Percentiles rank a stretch among this genome's conserved stretches.
Conservation (phyloP, 2,113 vertebrate species). For the Plecturocebus donacophilus region DNA sequence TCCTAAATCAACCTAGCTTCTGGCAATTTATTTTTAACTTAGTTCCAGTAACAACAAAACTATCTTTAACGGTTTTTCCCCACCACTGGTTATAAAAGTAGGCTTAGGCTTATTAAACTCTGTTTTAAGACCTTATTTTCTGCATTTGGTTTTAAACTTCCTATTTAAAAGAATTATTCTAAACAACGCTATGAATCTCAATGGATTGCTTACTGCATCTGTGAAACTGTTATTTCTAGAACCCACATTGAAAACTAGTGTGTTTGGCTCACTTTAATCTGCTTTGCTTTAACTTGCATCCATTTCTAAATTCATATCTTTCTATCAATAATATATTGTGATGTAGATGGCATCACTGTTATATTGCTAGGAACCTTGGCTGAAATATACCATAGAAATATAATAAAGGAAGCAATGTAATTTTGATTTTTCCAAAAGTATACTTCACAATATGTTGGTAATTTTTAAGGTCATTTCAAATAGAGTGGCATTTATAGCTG, state of each 20-base stretch:
- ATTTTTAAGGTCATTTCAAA: conserved; percentile 67
- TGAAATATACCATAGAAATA: not conserved
- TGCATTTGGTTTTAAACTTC: not conserved
- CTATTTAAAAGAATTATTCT: not conserved
- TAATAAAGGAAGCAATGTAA: not conserved
- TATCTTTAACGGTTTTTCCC: not conserved
- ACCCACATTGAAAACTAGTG: conserved; percentile 5
- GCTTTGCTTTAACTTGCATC: not conserved
- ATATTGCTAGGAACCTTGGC: not conserved
- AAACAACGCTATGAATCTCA: not conserved
- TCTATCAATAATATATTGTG: not conserved
- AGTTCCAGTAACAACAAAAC: not conserved
- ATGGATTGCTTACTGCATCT: not conserved
- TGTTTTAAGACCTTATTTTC: conserved; percentile 11
- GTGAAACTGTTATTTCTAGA: not conserved
- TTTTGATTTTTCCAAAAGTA: conserved; percentile 21
- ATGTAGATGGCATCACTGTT: not conserved
- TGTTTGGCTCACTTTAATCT: conserved; percentile 39
- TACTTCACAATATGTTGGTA: not conserved
- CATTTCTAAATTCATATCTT: not conserved
- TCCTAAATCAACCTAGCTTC: not conserved
- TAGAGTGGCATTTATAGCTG: conserved; percentile 20
- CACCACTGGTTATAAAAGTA: not conserved
- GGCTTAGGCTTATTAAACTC: not conserved
- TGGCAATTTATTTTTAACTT: conserved; percentile 3